Conservation (phyloP, 2,888 invertebrate genomes). For the Mythimna lalbum region DNA sequence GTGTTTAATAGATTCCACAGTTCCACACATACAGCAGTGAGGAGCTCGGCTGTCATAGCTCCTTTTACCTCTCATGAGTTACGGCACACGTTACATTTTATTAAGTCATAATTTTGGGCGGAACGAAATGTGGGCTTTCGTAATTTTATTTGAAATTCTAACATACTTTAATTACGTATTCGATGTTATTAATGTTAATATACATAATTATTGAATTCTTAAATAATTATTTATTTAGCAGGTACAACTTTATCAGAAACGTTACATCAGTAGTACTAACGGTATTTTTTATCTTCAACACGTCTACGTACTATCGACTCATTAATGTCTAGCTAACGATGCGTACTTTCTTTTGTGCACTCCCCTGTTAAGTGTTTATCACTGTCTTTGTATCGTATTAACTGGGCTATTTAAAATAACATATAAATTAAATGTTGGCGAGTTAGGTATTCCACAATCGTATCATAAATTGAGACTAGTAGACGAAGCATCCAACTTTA, state of each 20-base stretch:
- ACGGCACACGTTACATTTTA: conserved; percentile 81
- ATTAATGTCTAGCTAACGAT: conserved; percentile 17
- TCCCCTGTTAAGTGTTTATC: conserved; percentile 27
- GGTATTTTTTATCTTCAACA: conserved; percentile 45
- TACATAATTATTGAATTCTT: conserved; percentile 66
- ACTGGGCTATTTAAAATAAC: conserved; percentile 61
- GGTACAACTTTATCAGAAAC: conserved; percentile 64
- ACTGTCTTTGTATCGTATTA: conserved; percentile 42
- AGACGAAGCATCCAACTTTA: conserved; percentile 68
- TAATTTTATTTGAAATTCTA: conserved; percentile 75
- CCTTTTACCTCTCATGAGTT: conserved; percentile 82
- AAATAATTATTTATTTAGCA: conserved; percentile 62
- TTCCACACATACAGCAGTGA: conserved; percentile 75
- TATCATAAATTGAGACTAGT: conserved; percentile 75
- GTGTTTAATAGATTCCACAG: conserved; percentile 83
- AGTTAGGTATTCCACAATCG: conserved; percentile 76
- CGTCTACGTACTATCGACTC: conserved; percentile 23
- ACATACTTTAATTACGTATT: conserved; percentile 74
- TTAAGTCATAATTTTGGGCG: conserved; percentile 84
- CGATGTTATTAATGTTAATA: conserved; percentile 63
- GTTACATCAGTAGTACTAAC: conserved; percentile 56
- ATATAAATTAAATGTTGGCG: conserved; percentile 61
- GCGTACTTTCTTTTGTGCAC: conserved; percentile 26
- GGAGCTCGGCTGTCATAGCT: conserved; percentile 74
- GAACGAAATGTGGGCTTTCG: conserved; percentile 79